Evolutionary conservation across 2,888 invertebrate genomes (phyloP).

Genomic region (Ornithoptera alexandrae): DNA sequence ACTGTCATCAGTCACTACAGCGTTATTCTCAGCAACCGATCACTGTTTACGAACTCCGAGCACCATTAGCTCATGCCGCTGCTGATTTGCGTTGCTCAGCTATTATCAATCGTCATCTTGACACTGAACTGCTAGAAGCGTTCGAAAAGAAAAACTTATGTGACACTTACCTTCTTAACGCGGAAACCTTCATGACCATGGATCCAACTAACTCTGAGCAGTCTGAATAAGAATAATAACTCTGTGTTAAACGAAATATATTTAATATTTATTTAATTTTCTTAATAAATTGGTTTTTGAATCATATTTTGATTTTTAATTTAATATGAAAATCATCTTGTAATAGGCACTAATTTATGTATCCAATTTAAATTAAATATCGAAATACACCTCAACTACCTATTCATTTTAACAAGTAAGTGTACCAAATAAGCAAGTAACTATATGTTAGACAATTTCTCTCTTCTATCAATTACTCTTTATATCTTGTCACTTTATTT

Average conservation of each 20-base stretch:
- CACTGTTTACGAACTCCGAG: conserved; percentile 41
- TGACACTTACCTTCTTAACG: conserved; percentile 46
- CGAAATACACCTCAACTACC: too few species aligned
- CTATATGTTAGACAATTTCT: too few species aligned
- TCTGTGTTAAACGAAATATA: too few species aligned
- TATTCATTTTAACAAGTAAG: too few species aligned
- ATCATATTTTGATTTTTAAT: too few species aligned
- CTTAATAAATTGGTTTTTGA: conserved; percentile 16
- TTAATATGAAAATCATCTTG: too few species aligned
- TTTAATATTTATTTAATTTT: conserved; percentile 11
- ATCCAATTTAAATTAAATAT: too few species aligned
- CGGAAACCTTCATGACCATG: conserved; percentile 40
- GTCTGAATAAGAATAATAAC: not conserved
- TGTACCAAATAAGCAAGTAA: too few species aligned
- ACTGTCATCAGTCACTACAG: conserved; percentile 37
- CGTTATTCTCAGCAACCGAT: conserved; percentile 41
- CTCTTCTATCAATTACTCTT: too few species aligned
- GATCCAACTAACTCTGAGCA: conserved; percentile 13
- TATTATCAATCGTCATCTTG: conserved; percentile 49
- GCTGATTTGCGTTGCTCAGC: conserved; percentile 46
- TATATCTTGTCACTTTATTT: too few species aligned
- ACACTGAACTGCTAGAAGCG: conserved; percentile 38
- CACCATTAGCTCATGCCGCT: conserved; percentile 40
- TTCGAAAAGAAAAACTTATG: conserved; percentile 51
- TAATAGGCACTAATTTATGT: too few species aligned